Evolutionary conservation across 2,888 invertebrate genomes (phyloP), one percentile per base, ranked within the genome.

Genomic region (Cylloceria caligata): DNA sequence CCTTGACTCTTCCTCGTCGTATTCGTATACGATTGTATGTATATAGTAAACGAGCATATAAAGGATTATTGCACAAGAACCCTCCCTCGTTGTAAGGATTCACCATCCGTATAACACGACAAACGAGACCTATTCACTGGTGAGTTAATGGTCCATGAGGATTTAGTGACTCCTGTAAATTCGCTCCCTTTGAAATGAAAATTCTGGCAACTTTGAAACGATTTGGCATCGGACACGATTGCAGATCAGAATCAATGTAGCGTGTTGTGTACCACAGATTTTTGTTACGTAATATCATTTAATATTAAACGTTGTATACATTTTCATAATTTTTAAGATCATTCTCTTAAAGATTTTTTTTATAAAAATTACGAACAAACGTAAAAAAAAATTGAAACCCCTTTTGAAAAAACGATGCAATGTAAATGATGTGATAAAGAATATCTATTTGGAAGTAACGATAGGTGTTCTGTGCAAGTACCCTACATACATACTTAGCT

Each of bases 141-240:
- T 45, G 62, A 69, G 42, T 49, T 64, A 71, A 77, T 77, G 77
- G 69, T 19, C 64, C 64, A 30, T 52, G 64, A 64, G 47, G 19
- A 19, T 69, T 49, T 39, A 71, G 64, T 39, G 30, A 78, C 27
- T 34, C 16, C 11, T 39, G 19, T 16, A 27, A 57, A 57, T 42
- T 68, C 27, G 19, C 27, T 36, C 6, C 68, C 16, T n/a, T 9
- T 30, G 2, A 0, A 6, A 71, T 34, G 30, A 71, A 57, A 55
- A 71, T 64, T 39, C 16, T 62, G 11, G 7, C 16, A 39, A 62
- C 6, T 21, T 9, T 21, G 11, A 36, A 62, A 19, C 36, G 9
- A 62, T 62, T 27, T 27, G 55, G 6, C 60, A 34, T n/a, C n/a
- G n/a, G 34, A 62, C 55, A 19, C 36, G 19, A 6, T 19, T 5